Evolutionary conservation across 1,140 invertebrate species (phyloP).

Genomic region (Drosophila pallidifrons): DNA sequence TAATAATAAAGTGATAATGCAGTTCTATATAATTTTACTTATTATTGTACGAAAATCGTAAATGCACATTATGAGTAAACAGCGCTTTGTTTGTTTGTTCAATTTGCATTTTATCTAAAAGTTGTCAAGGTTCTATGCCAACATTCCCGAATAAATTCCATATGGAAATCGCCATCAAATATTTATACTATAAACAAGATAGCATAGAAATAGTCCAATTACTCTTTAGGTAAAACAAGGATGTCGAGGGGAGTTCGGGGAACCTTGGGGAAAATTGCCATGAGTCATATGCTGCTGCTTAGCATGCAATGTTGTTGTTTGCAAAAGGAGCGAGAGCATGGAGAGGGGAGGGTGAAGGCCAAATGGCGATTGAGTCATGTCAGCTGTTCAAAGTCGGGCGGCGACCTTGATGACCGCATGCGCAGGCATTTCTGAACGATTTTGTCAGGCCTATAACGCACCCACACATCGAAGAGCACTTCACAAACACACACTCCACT

Average conservation of each 20-base stretch:
- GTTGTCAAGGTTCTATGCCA: neutral
- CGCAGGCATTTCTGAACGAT: slow-evolving; percentile 55
- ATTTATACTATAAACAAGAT: too few relatives aligned
- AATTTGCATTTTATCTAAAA: slow-evolving; percentile 2
- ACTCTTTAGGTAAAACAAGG: neutral
- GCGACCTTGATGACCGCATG: slow-evolving; percentile 77
- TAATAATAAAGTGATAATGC: neutral
- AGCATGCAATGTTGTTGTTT: slow-evolving; percentile 29
- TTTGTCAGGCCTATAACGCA: slow-evolving; percentile 40
- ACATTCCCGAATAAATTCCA: neutral
- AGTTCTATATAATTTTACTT: neutral
- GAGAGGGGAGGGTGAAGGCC: neutral
- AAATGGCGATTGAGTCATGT: slow-evolving; percentile 66
- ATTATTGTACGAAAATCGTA: neutral
- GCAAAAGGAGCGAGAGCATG: neutral
- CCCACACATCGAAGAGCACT: slow-evolving; percentile 1
- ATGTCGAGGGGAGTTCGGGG: neutral
- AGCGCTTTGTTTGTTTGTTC: slow-evolving; percentile 8
- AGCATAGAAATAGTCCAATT: neutral
- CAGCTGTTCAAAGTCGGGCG: slow-evolving; percentile 49
- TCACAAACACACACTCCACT: slow-evolving; percentile 1
- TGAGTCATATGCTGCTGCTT: slow-evolving; percentile 32
- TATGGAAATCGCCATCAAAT: neutral
- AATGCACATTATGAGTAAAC: slow-evolving; percentile 5
- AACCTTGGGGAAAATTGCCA: slow-evolving; percentile 1